Evolutionary conservation across 2,797 vertebrate genomes (phyloP).

Genomic region (Benthosema pterotum): DNA sequence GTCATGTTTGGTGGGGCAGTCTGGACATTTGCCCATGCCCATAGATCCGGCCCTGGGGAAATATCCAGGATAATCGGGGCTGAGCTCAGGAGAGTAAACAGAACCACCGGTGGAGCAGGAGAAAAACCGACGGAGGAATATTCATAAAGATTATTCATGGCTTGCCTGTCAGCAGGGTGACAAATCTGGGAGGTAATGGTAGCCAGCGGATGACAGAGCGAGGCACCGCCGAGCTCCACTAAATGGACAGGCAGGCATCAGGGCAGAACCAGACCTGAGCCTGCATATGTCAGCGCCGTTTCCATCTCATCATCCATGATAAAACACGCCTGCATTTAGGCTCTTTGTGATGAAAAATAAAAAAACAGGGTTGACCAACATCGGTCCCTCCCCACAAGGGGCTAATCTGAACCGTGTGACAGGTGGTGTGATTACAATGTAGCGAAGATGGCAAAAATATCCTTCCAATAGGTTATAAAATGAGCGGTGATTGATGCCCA

Average conservation of each 20-base stretch:
- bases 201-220: constrained; percentile 38
- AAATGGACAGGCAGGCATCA: constrained; percentile 54
- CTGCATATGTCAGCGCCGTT: constrained; percentile 49
- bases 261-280: constrained; percentile 42
- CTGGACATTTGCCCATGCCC: too few relatives aligned
- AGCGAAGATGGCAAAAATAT: constrained; percentile 33
- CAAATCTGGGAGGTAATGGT: constrained; percentile 53
- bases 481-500: too few relatives aligned
- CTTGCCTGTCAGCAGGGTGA: constrained; percentile 52
- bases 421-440: constrained; percentile 27
- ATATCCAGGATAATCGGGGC: constrained; percentile 51
- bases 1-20: too few relatives aligned
- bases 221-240: constrained; percentile 25
- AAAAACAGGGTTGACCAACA: constrained; percentile 5
- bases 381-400: constrained; percentile 42
- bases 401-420: constrained; percentile 13
- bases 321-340: constrained; percentile 11
- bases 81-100: constrained; percentile 49
- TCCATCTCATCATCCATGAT: constrained; percentile 30
- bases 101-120: constrained; percentile 5
- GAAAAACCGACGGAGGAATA: constrained; percentile 55
- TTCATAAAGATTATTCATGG: constrained; percentile 68
- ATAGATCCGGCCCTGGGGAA: too few relatives aligned
- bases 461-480: constrained; percentile 23
- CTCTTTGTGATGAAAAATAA: too few relatives aligned